Evolutionary conservation across 2,888 invertebrate species (phyloP), one percentile per base, ranked within the genome.

Genomic region (Uropetala carovei): DNA sequence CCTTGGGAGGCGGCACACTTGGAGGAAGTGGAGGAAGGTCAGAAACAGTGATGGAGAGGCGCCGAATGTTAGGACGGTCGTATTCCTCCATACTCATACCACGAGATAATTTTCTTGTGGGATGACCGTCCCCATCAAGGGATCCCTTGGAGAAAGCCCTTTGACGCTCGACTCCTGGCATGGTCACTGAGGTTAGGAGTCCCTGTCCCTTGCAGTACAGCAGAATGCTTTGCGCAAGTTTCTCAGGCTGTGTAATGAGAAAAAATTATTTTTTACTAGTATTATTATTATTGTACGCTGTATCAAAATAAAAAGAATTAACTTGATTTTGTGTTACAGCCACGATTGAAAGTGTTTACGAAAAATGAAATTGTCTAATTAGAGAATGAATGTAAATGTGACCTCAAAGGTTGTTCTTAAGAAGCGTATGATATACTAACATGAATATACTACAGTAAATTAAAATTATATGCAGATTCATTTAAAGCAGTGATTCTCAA

Each of bases 141-240:
- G 96, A 96, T 84, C 96, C 95, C 18, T 96, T 96, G 57, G 96
- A 96, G 94, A 96, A 96, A 30, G 96, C 96, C 95, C 97, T 96
- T 94, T 96, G 96, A 92, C 98, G 96, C 94, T 97, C 97, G 91
- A 98, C 97, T 22, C 98, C 97, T 0, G 98, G 98, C 95, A 98
- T 97, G 0, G 97, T 97, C 82, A 98, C 97, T 0, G 98, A 98
- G 83, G 98, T 98, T 94, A 98, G 96, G 93, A 97, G 95, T 2
- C 98, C 98, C 94, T 98, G 97, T 0, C 98, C 98, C 95, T 98
- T 98, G 95, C 98, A 97, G 96, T 98, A 98, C 92, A 98, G 96
- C 93, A 98, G 96, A 94, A 98, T 96, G 92, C 98, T 97, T 94
- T 98, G 98, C 58, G 98, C 97, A 93, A 98, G 97, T 95, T 98